Base-by-base conservation (phyloP, 2,888 invertebrate genomes). In the Sycophila texana region DNA sequence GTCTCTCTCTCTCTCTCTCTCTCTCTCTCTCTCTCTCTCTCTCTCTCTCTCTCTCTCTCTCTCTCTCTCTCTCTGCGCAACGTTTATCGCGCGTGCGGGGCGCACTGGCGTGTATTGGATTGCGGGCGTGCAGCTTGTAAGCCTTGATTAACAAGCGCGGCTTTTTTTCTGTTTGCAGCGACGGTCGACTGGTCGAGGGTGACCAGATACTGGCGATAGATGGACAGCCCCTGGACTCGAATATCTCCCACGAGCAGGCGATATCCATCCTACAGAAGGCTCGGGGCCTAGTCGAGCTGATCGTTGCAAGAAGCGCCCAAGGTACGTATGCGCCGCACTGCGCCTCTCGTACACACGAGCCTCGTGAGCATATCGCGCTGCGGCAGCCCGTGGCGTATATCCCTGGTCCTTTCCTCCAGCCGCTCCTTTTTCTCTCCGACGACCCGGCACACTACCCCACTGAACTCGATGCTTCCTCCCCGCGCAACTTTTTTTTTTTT, bases 181-280 rank as follows among this genome's bases (percentile, higher is more conserved):
- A 94, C 92, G 94, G 94, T 84, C 91, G 93, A 80, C 92, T 95
- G 83, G 93, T 94, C 86, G 95, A 95, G 87, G 95, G 95, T 88
- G 97, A 97, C 91, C 95, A 96, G 88, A 95, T 97, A 88, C 91
- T 96, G 87, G 95, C 96, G 83, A 94, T 97, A 87, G 96, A 97
- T 92, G 95, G 95, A 86, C 95, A 95, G 88, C 93, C 94, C 86
- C 91, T 95, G 88, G 94, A 95, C 89, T 93, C 95, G 66, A 95
- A 95, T 91, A 94, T 96, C 91, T 95, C 96, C 83, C 96, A 96
- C 89, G 95, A 96, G 91, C 96, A 96, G 92, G 94, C 95, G 85
- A 93, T 95, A 89, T 92, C 93, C 87, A 93, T 95, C 87, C 91
- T 96, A 86, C 95, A 95, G 91, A 94, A 94, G 91, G 94, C 94